Percentiles rank a stretch among this genome's conserved stretches.
Evolutionary conservation across 1,140 invertebrate genomes (phyloP).

Genomic region (Akabosia matsudoensis): DNA sequence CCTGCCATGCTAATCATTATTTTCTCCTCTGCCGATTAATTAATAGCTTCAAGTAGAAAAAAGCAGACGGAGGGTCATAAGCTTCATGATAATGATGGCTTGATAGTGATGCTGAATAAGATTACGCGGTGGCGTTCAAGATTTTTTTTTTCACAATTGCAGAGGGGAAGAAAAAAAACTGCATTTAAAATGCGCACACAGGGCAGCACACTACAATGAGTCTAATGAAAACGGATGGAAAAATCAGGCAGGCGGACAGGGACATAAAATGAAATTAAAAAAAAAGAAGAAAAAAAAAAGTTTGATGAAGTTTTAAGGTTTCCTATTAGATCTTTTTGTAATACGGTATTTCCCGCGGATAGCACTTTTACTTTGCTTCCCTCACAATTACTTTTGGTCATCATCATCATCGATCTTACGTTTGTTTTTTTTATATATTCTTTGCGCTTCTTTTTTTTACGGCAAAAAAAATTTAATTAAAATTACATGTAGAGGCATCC

Average conservation of each 20-base stretch:
- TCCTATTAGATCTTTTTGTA: not conserved
- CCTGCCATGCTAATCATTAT: not conserved
- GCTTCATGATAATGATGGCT: not conserved
- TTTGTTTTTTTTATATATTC: not conserved
- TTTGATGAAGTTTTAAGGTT: not conserved
- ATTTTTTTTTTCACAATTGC: not conserved
- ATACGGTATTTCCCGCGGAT: too few relatives aligned
- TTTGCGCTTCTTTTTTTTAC: not conserved
- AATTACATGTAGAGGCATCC: conserved; percentile 45
- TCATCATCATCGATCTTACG: not conserved
- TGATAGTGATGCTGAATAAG: not conserved
- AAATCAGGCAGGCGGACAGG: conserved; percentile 13
- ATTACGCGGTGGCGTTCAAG: not conserved
- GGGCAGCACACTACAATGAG: too few relatives aligned
- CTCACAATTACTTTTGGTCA: too few relatives aligned
- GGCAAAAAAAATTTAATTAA: conserved; percentile 44
- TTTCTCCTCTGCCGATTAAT: conserved; percentile 21
- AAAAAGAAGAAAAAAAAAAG: not conserved
- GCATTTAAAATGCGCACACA: not conserved
- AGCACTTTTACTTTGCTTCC: too few relatives aligned
- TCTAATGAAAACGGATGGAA: conserved; percentile 15
- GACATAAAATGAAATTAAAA: conserved; percentile 24
- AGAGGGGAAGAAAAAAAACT: not conserved
- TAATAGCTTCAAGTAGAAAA: conserved; percentile 3
- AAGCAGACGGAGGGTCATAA: not conserved